Evolutionary conservation across 2,113 vertebrate species (phyloP).

Genomic region (Coturnix japonica): DNA sequence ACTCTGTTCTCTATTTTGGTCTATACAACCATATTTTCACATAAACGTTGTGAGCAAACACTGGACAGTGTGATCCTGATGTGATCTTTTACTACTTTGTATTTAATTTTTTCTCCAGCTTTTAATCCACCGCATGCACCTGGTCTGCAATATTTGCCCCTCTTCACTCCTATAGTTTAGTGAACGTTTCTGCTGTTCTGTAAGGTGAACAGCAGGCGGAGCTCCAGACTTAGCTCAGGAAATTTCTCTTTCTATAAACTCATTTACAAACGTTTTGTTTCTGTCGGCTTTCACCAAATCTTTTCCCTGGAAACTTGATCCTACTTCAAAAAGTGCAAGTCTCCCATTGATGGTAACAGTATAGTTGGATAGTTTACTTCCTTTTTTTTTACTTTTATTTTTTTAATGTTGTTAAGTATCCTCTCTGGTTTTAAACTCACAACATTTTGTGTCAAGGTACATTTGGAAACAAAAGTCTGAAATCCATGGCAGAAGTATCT

Average conservation of each 20-base stretch:
- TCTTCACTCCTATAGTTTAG: background rate
- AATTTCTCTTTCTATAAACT: background rate
- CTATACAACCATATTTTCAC: background rate
- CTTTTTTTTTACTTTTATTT: background rate
- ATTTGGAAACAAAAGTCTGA: constrained; percentile 33
- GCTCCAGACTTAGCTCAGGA: background rate
- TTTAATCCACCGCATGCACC: background rate
- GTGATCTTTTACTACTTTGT: background rate
- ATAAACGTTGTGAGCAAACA: background rate
- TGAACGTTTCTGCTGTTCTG: background rate
- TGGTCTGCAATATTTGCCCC: background rate
- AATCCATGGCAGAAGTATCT: constrained; percentile 9
- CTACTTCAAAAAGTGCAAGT: constrained; percentile 9
- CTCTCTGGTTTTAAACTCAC: background rate
- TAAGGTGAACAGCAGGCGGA: background rate
- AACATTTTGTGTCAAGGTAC: background rate
- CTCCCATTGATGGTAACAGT: background rate
- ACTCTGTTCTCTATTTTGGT: background rate
- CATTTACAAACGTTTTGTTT: background rate
- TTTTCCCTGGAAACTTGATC: constrained; percentile 13
- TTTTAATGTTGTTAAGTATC: background rate
- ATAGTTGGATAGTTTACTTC: background rate
- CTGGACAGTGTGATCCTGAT: background rate
- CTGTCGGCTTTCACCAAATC: background rate
- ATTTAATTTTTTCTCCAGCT: background rate